These are phyloP conservation scores for Cephalopholis sonnerati DNA, from an alignment of 2,113 vertebrate genomes.

Conservation along the genomic window DNA sequence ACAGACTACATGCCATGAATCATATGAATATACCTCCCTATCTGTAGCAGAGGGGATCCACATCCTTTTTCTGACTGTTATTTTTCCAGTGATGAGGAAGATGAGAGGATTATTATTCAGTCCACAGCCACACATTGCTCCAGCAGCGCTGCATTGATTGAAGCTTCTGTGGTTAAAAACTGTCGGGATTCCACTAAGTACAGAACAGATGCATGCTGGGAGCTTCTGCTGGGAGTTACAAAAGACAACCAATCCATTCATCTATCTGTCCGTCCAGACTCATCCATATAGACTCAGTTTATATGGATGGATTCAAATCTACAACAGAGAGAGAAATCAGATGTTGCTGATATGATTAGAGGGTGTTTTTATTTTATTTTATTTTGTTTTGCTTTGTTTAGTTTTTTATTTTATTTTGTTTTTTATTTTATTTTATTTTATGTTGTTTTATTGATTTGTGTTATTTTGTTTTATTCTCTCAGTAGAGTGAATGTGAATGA, in stretches of 20 bases:
- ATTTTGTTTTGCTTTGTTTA: too few species aligned
- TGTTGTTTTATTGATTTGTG: too few species aligned
- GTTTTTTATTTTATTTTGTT: too few species aligned
- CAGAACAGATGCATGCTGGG: constrained; percentile 2
- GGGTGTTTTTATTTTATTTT: too few species aligned
- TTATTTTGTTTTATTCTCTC: too few species aligned
- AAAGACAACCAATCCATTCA: neutral
- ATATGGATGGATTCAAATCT: neutral
- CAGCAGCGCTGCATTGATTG: neutral
- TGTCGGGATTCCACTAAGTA: constrained; percentile 8
- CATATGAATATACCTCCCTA: neutral
- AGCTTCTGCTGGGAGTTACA: neutral
- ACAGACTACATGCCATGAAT: neutral
- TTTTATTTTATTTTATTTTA: too few species aligned
- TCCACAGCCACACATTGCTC: constrained; percentile 8
- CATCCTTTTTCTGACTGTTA: constrained; percentile 5
- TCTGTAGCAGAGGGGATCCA: neutral
- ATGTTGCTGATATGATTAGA: neutral
- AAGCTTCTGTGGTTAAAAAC: constrained; percentile 8
- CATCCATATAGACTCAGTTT: neutral
- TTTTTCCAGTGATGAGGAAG: constrained; percentile 6
- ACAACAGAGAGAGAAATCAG: neutral
- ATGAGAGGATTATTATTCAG: constrained; percentile 16
- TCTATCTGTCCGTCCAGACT: neutral
- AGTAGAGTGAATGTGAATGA: too few species aligned